A percentile compares a stretch with the other conserved stretches of the same genome.
These are phyloP conservation scores for Heliconius sara DNA, from an alignment of 2,888 invertebrate genomes.

Conservation along the genomic window DNA sequence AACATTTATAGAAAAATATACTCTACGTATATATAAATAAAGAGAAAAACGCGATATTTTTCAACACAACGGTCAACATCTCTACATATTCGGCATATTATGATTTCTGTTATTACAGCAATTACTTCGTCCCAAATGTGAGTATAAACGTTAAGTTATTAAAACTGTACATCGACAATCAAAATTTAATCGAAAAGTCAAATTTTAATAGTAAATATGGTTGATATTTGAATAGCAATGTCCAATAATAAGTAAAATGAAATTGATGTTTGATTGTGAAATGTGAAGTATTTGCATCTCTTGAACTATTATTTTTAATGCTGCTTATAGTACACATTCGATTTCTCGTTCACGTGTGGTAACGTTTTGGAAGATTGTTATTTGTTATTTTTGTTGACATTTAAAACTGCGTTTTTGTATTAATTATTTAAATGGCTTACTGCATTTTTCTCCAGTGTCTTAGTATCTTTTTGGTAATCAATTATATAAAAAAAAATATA, in stretches of 20 bases:
- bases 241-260: slow-evolving; percentile 48
- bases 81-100: slow-evolving; percentile 48
- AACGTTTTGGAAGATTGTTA: neutral
- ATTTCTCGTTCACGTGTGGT: slow-evolving; percentile 50
- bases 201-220: slow-evolving; percentile 45
- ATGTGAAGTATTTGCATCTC: slow-evolving; percentile 66
- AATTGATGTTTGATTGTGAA: slow-evolving; percentile 62
- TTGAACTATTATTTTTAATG: slow-evolving; percentile 61
- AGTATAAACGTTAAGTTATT: slow-evolving; percentile 64
- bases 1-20: neutral
- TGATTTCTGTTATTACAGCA: slow-evolving; percentile 68
- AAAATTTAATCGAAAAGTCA: slow-evolving; percentile 48
- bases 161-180: slow-evolving; percentile 55
- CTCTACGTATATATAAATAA: neutral
- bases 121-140: slow-evolving; percentile 67
- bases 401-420: neutral
- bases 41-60: slow-evolving; percentile 15
- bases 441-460: too few species aligned
- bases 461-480: too few species aligned
- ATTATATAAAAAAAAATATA: too few species aligned
- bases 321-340: slow-evolving; percentile 64
- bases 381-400: neutral
- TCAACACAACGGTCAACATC: slow-evolving; percentile 28
- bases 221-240: slow-evolving; percentile 37
- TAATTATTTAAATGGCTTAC: too few species aligned